Evolutionary conservation across 2,113 vertebrate genomes (phyloP), one percentile per base, ranked within the genome.

Genomic region (Phalacrocorax pelagicus): DNA sequence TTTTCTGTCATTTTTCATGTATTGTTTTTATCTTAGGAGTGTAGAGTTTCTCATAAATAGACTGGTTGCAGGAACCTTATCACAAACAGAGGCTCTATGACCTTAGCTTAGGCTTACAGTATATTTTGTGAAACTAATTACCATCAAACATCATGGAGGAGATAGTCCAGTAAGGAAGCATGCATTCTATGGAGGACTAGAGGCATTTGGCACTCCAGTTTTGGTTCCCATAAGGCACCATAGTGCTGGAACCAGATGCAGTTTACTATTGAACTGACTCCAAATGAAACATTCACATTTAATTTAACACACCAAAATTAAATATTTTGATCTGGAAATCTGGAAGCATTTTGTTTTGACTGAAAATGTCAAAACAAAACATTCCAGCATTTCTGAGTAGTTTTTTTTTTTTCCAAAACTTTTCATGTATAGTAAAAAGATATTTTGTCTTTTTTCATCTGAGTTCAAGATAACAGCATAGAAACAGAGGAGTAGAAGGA

Each of bases 281-380:
- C 96, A 97, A 94, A 95, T 93, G 81, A 93, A 96, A 94, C 61
- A 95, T 72, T 96, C 70, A 82, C 73, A 88, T 93, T 82, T 95
- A 91, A 96, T 93, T 96, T 96, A 96, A 87, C 87, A 91, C 16
- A 91, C 19, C 49, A 90, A 93, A 95, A 94, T 90, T 82, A 96
- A 96, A 95, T 95, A 94, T 96, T 96, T 96, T 96, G 94, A 96
- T 96, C 80, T 93, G 17, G 36, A 36, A 95, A 75, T 93, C 80
- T 94, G 77, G 52, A 96, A 96, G 32, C 52, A 74, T 83, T 96
- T 95, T 94, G 57, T 92, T 95, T 95, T 93, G 82, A 90, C 62
- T 88, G 47, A 84, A 96, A 88, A 92, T 71, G 80, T 94, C 82
- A 93, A 95, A 96, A 84, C 14, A 91, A 87, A 90, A 62, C 6